phyloP scores from a whole-genome alignment of 2,113 vertebrate genomes.

The Phalacrocorax brasilianus region DNA sequence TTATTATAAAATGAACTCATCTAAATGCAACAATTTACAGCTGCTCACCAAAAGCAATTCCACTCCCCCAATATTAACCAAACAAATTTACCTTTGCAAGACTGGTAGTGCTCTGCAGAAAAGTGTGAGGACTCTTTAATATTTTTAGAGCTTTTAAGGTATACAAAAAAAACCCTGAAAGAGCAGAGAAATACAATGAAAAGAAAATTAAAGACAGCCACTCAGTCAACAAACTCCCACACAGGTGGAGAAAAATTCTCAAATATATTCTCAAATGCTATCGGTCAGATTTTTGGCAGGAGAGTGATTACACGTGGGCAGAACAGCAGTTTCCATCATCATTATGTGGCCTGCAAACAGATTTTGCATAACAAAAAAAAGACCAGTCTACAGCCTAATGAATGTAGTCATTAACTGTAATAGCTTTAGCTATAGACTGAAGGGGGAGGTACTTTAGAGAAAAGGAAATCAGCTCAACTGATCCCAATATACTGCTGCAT shows the following conservation, averaged over 20 bases:
- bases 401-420: conserved; percentile 63
- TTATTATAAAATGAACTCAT: background rate
- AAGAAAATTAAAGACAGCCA: background rate
- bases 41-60: background rate
- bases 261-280: conserved; percentile 22
- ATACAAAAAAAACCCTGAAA: fast-evolving
- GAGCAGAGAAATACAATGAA: background rate
- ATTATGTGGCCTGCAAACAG: conserved; percentile 57
- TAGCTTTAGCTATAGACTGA: conserved; percentile 16
- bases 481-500: background rate
- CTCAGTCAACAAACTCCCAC: conserved; percentile 8
- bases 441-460: background rate
- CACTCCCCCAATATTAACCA: fast-evolving
- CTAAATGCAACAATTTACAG: background rate
- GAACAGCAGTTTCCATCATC: conserved; percentile 60
- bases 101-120: background rate
- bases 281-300: conserved; percentile 58
- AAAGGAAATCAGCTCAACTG: background rate
- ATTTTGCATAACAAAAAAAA: conserved; percentile 45
- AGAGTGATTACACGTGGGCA: conserved; percentile 34
- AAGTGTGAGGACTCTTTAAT: background rate
- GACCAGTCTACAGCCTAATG: conserved; percentile 22
- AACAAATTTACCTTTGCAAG: background rate
- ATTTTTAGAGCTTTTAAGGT: conserved; percentile 2
- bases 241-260: background rate